A percentile compares a stretch with the other conserved stretches of the same genome.
phyloP scores from a whole-genome alignment of 2,113 vertebrate genomes.

The Sinosuthora webbiana region DNA sequence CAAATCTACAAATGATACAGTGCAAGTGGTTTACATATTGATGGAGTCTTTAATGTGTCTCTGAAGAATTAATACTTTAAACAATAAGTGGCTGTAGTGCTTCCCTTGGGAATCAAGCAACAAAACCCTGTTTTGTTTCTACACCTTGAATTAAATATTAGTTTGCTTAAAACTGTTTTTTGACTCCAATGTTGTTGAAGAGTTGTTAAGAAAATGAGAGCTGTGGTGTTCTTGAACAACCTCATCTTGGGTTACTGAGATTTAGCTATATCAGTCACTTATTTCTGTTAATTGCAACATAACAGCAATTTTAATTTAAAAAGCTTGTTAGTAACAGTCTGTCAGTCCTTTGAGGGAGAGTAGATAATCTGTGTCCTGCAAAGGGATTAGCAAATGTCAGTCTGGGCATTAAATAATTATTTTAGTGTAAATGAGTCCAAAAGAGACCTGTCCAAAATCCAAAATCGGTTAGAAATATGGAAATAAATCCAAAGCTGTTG shows the following conservation, averaged over 20 bases:
- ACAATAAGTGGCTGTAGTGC: neutral
- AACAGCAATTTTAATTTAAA: conserved; percentile 58
- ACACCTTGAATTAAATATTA: conserved; percentile 7
- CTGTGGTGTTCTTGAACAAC: neutral
- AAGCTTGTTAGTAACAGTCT: conserved; percentile 52
- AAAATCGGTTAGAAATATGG: conserved; percentile 13
- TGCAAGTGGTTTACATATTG: neutral
- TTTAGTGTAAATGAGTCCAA: conserved; percentile 62
- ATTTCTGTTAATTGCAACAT: conserved; percentile 56
- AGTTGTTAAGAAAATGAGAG: conserved; percentile 25
- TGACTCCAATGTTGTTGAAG: conserved; percentile 7
- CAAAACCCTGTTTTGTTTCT: conserved; percentile 24
- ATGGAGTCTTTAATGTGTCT: conserved; percentile 16
- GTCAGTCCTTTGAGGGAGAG: conserved; percentile 18
- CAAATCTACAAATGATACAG: conserved; percentile 1
- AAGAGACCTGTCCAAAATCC: conserved; percentile 22
- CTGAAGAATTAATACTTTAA: conserved; percentile 21
- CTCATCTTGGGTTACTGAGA: conserved; percentile 2
- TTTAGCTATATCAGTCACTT: conserved; percentile 38
- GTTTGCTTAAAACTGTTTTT: conserved; percentile 13
- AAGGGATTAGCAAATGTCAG: conserved; percentile 22
- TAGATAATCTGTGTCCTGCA: conserved; percentile 58
- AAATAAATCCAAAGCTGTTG: neutral
- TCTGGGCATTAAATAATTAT: conserved; percentile 52
- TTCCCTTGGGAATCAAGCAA: conserved; percentile 29